Evolutionary conservation across 2,888 invertebrate species (phyloP), one percentile per base, ranked within the genome.

Genomic region (Mechanitis mazaeus): DNA sequence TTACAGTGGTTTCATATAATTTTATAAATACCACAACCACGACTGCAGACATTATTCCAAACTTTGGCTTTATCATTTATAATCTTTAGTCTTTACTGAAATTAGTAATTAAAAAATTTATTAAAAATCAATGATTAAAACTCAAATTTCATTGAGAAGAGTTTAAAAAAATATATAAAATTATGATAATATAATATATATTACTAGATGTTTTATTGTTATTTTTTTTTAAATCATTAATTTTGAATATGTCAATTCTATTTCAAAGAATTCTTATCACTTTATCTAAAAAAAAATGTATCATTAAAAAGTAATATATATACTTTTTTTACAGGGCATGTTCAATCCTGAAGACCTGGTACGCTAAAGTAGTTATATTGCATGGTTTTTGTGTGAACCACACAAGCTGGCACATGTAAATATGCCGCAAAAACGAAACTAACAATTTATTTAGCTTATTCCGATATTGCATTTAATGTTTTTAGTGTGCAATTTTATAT

Each of bases 271-370:
- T 7, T 28, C 20, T 12, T 53, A 53, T 53, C 5, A 53, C 9
- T 28, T 31, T 53, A 33, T 31, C 3, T 31, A 53, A 11, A 45
- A 9, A 11, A 9, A 9, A 42, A 42, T 42, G 20, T 11, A 35
- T n/a, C 38, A 47, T 46, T 31, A 3, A 55, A 11, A 6, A 38
- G 33, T 54, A 35, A 20, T 56, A 66, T 67, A 71, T 75, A 75
- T 76, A 80, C 20, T 20, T 80, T 76, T 72, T 77, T 93, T 92
- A 45, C 90, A 95, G 95, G 95, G 96, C 74, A 96, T 96, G 95
- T 96, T 96, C 91, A 94, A 95, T 83, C 95, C 95, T 35, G 96
- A 96, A 60, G 96, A 96, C 84, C 91, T 96, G 86, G 92, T 93
- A 85, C 89, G 86, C 84, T 83, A 87, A 86, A 75, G 71, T 67